Evolutionary conservation across 2,888 invertebrate genomes (phyloP), one percentile per base, ranked within the genome.

Genomic region (Euspilapteryx auroguttella): DNA sequence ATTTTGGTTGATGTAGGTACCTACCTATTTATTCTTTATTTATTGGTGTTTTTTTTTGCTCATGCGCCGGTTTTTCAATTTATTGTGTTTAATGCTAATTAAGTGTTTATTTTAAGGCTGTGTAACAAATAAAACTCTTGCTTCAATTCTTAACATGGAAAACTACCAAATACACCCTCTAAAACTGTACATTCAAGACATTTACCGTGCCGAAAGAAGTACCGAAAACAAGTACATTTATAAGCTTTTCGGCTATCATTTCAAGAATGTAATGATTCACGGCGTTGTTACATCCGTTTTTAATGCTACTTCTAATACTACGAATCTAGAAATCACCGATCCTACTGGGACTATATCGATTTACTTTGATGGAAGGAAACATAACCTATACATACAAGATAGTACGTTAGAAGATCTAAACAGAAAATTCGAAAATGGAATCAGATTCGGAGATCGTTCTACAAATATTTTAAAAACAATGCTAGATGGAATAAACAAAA

Each of bases 241-340:
- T 36, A 59, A 68, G 40, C 37, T 71, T 10, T 69, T 69, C 27
- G 55, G 55, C 1, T 24, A 56, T 8, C 53, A 46, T 29, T 71
- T 73, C 38, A 75, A 75, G 44, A 73, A 73, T 33, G 38, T 71
- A 7, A 65, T 59, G 57, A 46, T 75, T 30, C 66, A 73, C 14
- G 73, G 73, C 1, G 54, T 68, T 4, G 44, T 69, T 7, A 73
- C 71, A 4, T 42, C 58, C 12, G 39, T 64, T 25, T 59, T 55
- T 40, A 68, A 65, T 37, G 49, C 39, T 23, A 44, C 26, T 12
- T 37, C 28, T 12, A 44, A 33, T 12, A 21, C 48, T 3, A 51
- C 48, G 0, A 64, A 68, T 37, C 40, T 69, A 13, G 69, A 75
- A 43, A 32, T 75, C 4, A 64, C 59, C 17, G 75, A 73, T 37